A percentile compares a stretch with the other conserved stretches of the same genome.
Conservation (phyloP, 2,888 invertebrate genomes). For the Phorcus lineatus region DNA sequence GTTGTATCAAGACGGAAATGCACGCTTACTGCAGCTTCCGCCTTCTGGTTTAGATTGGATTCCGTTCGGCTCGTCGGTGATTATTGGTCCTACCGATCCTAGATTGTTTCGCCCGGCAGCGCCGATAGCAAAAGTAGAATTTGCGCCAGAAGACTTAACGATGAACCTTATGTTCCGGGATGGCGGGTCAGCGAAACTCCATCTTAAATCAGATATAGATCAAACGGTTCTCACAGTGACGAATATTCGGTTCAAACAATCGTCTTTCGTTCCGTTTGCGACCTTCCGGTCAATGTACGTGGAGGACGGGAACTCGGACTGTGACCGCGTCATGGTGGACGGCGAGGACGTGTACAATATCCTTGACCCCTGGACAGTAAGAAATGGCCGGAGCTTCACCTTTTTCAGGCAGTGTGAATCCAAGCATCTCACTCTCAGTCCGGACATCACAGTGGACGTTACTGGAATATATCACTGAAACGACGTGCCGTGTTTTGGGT, state of each 20-base stretch:
- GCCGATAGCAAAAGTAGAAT: conserved; percentile 45
- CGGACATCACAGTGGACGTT: conserved; percentile 59
- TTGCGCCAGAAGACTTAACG: conserved; percentile 40
- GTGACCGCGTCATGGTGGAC: conserved; percentile 42
- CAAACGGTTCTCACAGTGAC: conserved; percentile 21
- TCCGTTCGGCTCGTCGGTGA: conserved; percentile 60
- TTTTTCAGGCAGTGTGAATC: conserved; percentile 64
- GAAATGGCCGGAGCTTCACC: conserved; percentile 51
- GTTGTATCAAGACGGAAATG: conserved; percentile 60
- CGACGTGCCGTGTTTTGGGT: too few species aligned
- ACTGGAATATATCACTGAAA: background rate
- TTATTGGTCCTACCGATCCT: conserved; percentile 53
- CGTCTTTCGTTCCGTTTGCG: conserved; percentile 30
- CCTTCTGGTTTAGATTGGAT: conserved; percentile 61
- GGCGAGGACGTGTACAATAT: conserved; percentile 46
- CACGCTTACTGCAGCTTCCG: conserved; percentile 49
- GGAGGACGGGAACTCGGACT: conserved; percentile 40
- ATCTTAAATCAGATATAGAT: background rate
- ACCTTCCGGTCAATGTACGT: conserved; percentile 41
- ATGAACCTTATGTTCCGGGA: conserved; percentile 47
- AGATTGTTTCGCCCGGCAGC: conserved; percentile 43
- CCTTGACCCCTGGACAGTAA: conserved; percentile 49
- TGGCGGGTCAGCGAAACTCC: conserved; percentile 31
- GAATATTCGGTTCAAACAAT: conserved; percentile 6
- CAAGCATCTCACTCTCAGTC: conserved; percentile 59